Base-by-base conservation (phyloP, 2,113 vertebrate genomes). In the Leucopsar rothschildi region DNA sequence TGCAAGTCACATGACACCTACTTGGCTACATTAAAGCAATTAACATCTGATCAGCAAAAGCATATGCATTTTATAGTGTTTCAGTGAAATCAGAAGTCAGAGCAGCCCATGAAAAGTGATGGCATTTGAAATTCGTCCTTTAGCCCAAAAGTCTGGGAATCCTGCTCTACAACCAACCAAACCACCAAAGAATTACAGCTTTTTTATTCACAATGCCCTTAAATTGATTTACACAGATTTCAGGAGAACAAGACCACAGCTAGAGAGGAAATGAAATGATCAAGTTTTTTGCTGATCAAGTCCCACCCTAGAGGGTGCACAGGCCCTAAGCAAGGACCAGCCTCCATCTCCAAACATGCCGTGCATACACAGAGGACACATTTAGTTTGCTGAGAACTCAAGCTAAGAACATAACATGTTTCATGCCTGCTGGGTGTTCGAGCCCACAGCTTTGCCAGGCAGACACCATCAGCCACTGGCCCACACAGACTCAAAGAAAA, bases 1-100 rank as follows among this genome's bases (percentile, higher is more conserved):
- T 73, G 28, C 50, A 63, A 77, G 57, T 50, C 5, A 0, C 0
- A 1, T 1, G 3, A 49, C n/a, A 72, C 22, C 22, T 23, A 15
- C 15, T 31, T 53, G 27, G 28, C 42, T 42, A 77, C 37, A 29
- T 9, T 28, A 86, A 82, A 90, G 63, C 39, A 37, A 78, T 9
- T 15, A 75, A n/a, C 57, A 86, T 28, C 63, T 44, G 29, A 12
- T n/a, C 45, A 80, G 60, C 60, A 86, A 11, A 78, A 39, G 11
- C 8, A 25, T 8, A 31, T 6, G 11, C 6, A n/a, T 70, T 40
- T 77, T 17, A 27, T 4, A 66, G 7, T 14, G 23, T 59, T 78
- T 70, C 35, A 84, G 25, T 4, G 16, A 84, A 84, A 89, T 35
- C 42, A 42, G 25, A 56, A 70, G 33, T 59, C 55, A 63, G 9